A percentile compares a stretch with the other conserved stretches of the same genome.
These are phyloP conservation scores for Hydropsyche betteni DNA, from an alignment of 2,888 invertebrate species.

Conservation along the genomic window DNA sequence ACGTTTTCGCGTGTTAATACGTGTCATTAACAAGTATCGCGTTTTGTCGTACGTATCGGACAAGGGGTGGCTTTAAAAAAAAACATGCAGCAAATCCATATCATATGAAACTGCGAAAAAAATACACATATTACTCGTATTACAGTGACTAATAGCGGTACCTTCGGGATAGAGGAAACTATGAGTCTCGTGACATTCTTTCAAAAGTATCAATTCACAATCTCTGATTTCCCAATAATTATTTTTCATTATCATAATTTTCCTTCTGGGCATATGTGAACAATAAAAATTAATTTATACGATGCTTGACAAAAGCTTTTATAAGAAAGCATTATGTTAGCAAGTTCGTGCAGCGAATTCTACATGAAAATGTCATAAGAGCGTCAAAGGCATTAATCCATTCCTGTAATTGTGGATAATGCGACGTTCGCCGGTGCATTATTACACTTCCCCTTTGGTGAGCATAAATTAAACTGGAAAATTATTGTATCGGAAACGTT, in stretches of 20 bases:
- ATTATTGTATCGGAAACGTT: slow-evolving; percentile 8
- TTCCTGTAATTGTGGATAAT: slow-evolving; percentile 23
- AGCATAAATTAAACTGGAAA: slow-evolving; percentile 27
- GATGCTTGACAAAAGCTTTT: too few relatives aligned
- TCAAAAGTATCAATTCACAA: too few relatives aligned
- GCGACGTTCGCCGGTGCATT: not conserved
- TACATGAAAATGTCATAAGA: slow-evolving; percentile 20
- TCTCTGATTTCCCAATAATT: too few relatives aligned
- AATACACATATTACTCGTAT: not conserved
- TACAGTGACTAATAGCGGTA: slow-evolving; percentile 30
- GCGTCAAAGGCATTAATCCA: slow-evolving; percentile 11
- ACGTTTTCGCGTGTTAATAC: slow-evolving; percentile 39
- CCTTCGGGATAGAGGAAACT: too few relatives aligned
- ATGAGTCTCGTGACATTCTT: too few relatives aligned
- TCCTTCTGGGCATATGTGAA: too few relatives aligned
- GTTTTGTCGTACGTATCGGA: slow-evolving; percentile 10
- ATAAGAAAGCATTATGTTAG: not conserved
- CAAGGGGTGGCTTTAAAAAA: not conserved
- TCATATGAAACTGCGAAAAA: not conserved
- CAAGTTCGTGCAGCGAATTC: not conserved
- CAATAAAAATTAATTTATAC: too few relatives aligned
- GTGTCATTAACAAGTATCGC: slow-evolving; percentile 38
- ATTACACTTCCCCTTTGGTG: slow-evolving; percentile 6
- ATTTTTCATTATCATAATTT: too few relatives aligned
- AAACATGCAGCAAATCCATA: not conserved